phyloP scores from a whole-genome alignment of 1,140 invertebrate genomes.

The Drosophila santomea region DNA sequence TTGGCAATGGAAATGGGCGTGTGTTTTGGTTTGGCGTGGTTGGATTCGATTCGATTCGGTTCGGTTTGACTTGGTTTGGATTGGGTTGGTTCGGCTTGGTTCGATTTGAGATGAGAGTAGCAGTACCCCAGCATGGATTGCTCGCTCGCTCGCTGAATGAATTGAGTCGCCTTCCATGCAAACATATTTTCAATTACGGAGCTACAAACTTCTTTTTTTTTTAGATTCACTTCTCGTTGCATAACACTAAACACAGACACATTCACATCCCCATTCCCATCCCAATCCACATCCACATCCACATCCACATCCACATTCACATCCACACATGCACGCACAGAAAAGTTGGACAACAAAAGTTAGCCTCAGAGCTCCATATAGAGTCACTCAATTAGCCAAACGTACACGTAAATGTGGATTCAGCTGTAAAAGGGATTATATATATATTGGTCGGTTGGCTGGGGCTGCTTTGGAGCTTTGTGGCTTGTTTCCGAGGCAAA shows the following conservation, averaged over 20 bases:
- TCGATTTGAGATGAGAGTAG: background rate
- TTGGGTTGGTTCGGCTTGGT: background rate
- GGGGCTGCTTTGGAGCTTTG: slow-evolving; percentile 1
- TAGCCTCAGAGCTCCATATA: slow-evolving; percentile 19
- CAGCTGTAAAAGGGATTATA: slow-evolving; percentile 22
- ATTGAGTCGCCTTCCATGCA: slow-evolving; percentile 50
- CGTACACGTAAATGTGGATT: slow-evolving; percentile 36
- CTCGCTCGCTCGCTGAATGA: slow-evolving; percentile 17
- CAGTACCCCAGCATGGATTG: slow-evolving; percentile 23
- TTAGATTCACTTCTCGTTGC: slow-evolving; percentile 37
- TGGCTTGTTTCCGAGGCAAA: slow-evolving; percentile 6
- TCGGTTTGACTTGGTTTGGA: background rate
- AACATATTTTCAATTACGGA: slow-evolving; percentile 54
- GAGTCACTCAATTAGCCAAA: slow-evolving; percentile 53
- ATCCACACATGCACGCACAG: slow-evolving; percentile 6
- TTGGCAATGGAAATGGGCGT: slow-evolving; percentile 9
- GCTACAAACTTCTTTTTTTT: slow-evolving; percentile 35
- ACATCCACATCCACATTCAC: background rate
- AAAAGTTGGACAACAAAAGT: slow-evolving; percentile 46
- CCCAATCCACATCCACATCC: background rate
- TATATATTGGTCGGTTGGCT: background rate
- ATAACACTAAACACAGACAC: slow-evolving; percentile 43
- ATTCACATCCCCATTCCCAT: background rate
- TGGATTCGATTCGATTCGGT: background rate
- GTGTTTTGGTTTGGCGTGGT: slow-evolving; percentile 1